Evolutionary conservation across 2,888 invertebrate species (phyloP), one percentile per base, ranked within the genome.

Genomic region (Liodrosophila aerea): DNA sequence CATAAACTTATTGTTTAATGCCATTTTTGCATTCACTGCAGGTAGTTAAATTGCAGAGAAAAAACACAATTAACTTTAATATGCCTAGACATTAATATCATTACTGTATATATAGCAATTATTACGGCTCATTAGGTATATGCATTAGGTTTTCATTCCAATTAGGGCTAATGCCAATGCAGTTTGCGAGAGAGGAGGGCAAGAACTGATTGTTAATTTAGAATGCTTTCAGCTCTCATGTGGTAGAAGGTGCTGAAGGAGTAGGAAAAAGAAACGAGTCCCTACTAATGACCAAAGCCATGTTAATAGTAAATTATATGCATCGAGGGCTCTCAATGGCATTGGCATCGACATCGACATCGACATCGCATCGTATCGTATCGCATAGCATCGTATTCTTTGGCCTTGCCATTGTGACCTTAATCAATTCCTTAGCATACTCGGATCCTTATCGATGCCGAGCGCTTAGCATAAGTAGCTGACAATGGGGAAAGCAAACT

Each of bases 291-390:
- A 29, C 27, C 29, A 46, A 39, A 56, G 41, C 51, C 63, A 54
- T 15, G 43, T 37, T 64, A 63, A 65, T 62, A 34, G 57, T 52
- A 67, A 75, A 58, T 76, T 34, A 70, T 65, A 67, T 76, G 70
- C 64, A 61, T 18, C 51, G 53, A 46, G n/a, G n/a, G n/a, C n/a
- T n/a, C n/a, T n/a, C n/a, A n/a, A n/a, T n/a, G n/a, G n/a, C 57
- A 22, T 8, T 18, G 43, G 39, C 54, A 41, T 29, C 18, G 41
- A 5, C 44, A 13, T 3, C 11, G 37, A 8, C 13, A 13, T 5
- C 18, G 44, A 7, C 41, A 22, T 1, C 12, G 43, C 39, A 29
- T 8, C 22, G 22, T n/a, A n/a, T n/a, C n/a, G n/a, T n/a, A n/a
- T n/a, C n/a, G n/a, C 22, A 33, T 30, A 39, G 30, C 49, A 53